Evolutionary conservation across 1,140 invertebrate species (phyloP).

Genomic region (Anadara kagoshimensis): DNA sequence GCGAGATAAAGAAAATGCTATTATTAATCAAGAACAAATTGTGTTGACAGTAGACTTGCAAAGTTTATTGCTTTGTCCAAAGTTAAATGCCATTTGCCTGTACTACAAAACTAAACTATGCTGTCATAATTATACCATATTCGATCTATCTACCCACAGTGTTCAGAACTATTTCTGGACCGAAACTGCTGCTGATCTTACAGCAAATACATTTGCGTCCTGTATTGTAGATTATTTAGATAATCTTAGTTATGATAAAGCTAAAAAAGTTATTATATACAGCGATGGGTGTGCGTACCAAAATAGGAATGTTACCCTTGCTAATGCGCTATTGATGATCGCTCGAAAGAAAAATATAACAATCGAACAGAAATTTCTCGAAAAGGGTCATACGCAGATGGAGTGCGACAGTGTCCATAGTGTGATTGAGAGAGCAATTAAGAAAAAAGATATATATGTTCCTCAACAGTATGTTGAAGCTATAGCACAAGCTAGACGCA

Average conservation of each 20-base stretch:
- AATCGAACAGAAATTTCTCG: constrained; percentile 15
- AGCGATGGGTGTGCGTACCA: constrained; percentile 33
- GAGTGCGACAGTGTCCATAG: constrained; percentile 29
- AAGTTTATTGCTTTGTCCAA: constrained; percentile 22
- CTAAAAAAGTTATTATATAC: constrained; percentile 10
- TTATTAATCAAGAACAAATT: background rate
- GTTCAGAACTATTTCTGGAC: constrained; percentile 1
- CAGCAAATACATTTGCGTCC: background rate
- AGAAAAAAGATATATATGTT: constrained; percentile 23
- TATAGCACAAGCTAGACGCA: background rate
- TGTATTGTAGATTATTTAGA: background rate
- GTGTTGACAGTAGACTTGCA: constrained; percentile 30
- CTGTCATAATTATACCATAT: constrained; percentile 21
- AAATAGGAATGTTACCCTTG: constrained; percentile 29
- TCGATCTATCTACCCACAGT: background rate
- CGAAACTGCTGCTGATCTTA: background rate
- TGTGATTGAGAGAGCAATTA: constrained; percentile 23
- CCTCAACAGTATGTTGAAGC: constrained; percentile 29
- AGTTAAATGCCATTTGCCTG: constrained; percentile 17
- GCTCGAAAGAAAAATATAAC: background rate
- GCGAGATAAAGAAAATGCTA: constrained; percentile 8
- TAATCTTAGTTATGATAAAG: too few species aligned
- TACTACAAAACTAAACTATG: constrained; percentile 33
- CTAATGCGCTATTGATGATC: too few species aligned
- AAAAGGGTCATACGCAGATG: too few species aligned